These are phyloP conservation scores for Carapus acus DNA, from an alignment of 2,797 vertebrate genomes.

Conservation along the genomic window DNA sequence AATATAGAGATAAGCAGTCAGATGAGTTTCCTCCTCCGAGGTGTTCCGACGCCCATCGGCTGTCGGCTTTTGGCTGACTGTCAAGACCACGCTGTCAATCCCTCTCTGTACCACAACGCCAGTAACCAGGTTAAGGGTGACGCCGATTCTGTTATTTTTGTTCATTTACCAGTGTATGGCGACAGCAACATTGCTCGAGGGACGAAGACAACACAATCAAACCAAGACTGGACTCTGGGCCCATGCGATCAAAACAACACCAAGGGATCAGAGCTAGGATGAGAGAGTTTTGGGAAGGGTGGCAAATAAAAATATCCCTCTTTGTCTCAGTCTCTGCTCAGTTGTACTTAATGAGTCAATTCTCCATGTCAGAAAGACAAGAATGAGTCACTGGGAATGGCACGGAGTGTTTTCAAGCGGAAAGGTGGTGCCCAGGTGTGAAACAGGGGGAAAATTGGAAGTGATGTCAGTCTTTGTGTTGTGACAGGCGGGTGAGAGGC, in stretches of 20 bases:
- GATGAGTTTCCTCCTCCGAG: constrained; percentile 29
- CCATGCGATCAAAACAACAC: constrained; percentile 37
- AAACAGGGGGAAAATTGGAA: constrained; percentile 15
- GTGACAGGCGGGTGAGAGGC: constrained; percentile 17
- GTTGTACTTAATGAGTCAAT: constrained; percentile 50
- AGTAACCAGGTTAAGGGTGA: constrained; percentile 28
- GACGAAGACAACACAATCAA: constrained; percentile 47
- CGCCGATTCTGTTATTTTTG: constrained; percentile 18
- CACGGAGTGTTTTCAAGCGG: constrained; percentile 32
- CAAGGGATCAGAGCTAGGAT: constrained; percentile 18
- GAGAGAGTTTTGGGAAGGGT: too few species aligned
- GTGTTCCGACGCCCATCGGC: constrained; percentile 35
- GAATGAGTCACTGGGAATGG: constrained; percentile 36
- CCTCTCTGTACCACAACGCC: constrained; percentile 15
- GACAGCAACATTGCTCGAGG: constrained; percentile 31
- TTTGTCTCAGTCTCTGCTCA: constrained; percentile 47
- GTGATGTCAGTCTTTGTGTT: constrained; percentile 12
- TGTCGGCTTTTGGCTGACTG: constrained; percentile 33
- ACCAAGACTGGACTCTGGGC: constrained; percentile 30
- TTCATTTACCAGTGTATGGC: constrained; percentile 46
- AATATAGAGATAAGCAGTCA: constrained; percentile 56
- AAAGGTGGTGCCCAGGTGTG: constrained; percentile 24
- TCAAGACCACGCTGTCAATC: constrained; percentile 28
- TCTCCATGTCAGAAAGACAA: constrained; percentile 47
- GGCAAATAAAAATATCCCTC: constrained; percentile 15